Base-by-base conservation (phyloP, 2,113 vertebrate species). In the Cyanoramphus novaezelandiae region DNA sequence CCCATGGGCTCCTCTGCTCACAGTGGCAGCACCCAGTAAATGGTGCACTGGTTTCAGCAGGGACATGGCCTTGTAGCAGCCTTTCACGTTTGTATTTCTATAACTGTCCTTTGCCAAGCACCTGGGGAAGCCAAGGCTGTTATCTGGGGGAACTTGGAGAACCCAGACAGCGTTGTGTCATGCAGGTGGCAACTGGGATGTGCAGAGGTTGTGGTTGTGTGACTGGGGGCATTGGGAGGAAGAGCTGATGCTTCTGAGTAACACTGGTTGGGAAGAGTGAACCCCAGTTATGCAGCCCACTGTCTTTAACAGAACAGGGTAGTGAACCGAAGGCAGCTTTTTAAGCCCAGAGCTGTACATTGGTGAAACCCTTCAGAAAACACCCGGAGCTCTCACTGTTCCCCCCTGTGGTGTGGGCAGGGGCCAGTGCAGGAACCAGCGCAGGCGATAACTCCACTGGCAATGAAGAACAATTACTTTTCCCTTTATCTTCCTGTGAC, bases 391-490 rank as follows among this genome's bases (percentile, higher is more conserved):
- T 81, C 80, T 72, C 15, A 4, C 86, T 84, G 0, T 37, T 64
- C 72, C 57, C 64, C 77, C 74, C 92, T 95, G 88, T 95, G 91
- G 83, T 93, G 81, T 89, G 82, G 95, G 90, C 77, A 93, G 80
- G 70, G 93, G 88, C 90, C 90, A 88, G 93, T 37, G 72, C 95
- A 94, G 93, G 88, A 95, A 33, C 24, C 88, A 65, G 90, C 50
- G 69, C 88, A 96, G 89, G 69, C 41, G 44, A 84, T 91, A 96
- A 84, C 83, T 93, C 64, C 1, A 0, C 92, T 97, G 95, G 94
- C 95, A 92, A 75, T 0, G 18, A 60, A 60, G 93, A 83, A 39
- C 69, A 76, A 62, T 93, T 86, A 85, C 82, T 94, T 92, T n/a
- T 47, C 81, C 41, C 81, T 95, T 93, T 93, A 72, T 96, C 92